Evolutionary conservation across 2,888 invertebrate genomes (phyloP), one percentile per base, ranked within the genome.

Genomic region (Graphium colonna): DNA sequence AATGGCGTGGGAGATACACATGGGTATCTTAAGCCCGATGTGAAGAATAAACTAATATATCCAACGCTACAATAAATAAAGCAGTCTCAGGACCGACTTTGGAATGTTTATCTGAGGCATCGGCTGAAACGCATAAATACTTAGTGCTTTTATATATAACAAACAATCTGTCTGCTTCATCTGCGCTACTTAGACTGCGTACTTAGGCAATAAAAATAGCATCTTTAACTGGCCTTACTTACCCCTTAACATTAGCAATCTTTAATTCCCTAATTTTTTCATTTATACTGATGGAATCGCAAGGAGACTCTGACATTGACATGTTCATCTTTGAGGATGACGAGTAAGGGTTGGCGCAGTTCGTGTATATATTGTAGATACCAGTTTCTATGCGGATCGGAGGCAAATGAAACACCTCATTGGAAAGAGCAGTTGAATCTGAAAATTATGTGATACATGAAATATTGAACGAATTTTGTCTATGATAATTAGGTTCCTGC

Each of bases 261-360:
- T 86, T 87, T 9, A 87, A 63, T 52, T 86, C 82, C 40, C 67
- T 73, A 15, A 87, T 87, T 64, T 75, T 81, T 1, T 77, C 73
- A 10, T 72, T 77, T 7, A 87, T 86, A 45, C 69, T 75, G 39
- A 87, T 87, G 5, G 75, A 58, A 1, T 73, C 72, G 1, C 56
- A 56, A 9, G 17, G 21, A 13, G 40, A n/a, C 31, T 50, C 17
- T 9, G 42, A 15, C n/a, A 45, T 42, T 41, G 21, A 36, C 12
- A 28, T 56, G 17, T 49, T 57, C 8, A 49, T 16, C 12, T 26
- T 45, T 4, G 45, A 50, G 0, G 50, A 49, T 4, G 45, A 45
- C 9, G 36, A 39, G 3, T 42, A 33, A 17, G 28, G 45, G 44
- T 54, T 16, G 36, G 51, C 41, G 39, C 48, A 46, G 18, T 59